Evolutionary conservation across 1,140 invertebrate species (phyloP).

Genomic region (Drosophila erecta): DNA sequence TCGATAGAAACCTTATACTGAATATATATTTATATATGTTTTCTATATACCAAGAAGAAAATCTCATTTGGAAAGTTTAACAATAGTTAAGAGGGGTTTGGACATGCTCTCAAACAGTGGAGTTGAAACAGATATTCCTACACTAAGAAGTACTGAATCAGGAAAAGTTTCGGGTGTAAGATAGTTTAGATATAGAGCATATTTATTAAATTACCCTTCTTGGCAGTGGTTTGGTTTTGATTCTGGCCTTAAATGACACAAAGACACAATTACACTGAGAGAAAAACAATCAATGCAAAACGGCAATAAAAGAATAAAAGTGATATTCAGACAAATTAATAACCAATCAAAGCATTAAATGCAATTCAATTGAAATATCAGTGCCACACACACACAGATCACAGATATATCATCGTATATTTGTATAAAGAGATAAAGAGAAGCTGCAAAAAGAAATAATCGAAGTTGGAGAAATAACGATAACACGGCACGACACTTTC

Average conservation of each 20-base stretch:
- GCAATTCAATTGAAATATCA: slow-evolving; percentile 26
- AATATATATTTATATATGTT: slow-evolving; percentile 1
- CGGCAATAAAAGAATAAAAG: slow-evolving; percentile 38
- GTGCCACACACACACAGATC: slow-evolving; percentile 37
- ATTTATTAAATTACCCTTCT: slow-evolving; percentile 63
- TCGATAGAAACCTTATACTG: slow-evolving; percentile 13
- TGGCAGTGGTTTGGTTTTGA: slow-evolving; percentile 55
- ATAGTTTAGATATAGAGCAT: slow-evolving; percentile 15
- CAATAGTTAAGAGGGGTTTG: slow-evolving; percentile 3
- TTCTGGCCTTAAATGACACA: slow-evolving; percentile 54
- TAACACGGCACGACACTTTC: slow-evolving; percentile 65
- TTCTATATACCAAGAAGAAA: slow-evolving; percentile 28
- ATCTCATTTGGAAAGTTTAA: slow-evolving; percentile 4
- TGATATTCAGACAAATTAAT: slow-evolving; percentile 31
- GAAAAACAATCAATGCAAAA: slow-evolving; percentile 34
- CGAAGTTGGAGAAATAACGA: slow-evolving; percentile 61
- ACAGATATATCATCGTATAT: slow-evolving; percentile 13
- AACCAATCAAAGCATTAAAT: slow-evolving; percentile 42
- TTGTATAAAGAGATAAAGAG: slow-evolving; percentile 14
- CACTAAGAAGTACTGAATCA: slow-evolving; percentile 22
- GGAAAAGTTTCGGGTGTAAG: slow-evolving; percentile 6
- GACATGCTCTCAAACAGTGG: slow-evolving; percentile 34
- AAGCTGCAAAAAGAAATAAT: slow-evolving; percentile 59
- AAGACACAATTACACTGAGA: slow-evolving; percentile 56
- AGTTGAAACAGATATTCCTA: slow-evolving; percentile 32